Base-by-base conservation (phyloP, 1,140 invertebrate species). In the Apocrypta bakeri region DNA sequence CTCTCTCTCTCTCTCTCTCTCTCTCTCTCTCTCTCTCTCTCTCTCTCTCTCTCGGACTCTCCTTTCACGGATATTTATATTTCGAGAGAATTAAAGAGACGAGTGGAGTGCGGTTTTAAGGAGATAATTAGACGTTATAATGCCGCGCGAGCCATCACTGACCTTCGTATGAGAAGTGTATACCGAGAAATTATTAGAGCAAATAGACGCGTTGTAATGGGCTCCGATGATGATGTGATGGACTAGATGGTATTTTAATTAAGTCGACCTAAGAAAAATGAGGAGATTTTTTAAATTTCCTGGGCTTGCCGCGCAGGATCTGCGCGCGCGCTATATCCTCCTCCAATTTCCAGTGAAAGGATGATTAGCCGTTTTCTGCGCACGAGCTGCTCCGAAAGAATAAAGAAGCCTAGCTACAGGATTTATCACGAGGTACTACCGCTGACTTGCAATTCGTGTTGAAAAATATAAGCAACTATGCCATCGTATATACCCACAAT, bases 191-290 rank as follows among this genome's bases (percentile, higher is more conserved):
- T 56, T 56, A 56, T 56, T 56, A 56, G 48, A 56, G 48, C 48
- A 56, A 56, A 56, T 56, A 56, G 48, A 21, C 17, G 48, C 48
- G 17, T 21, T 56, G 48, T 56, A n/a, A n/a, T 56, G 48, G 42
- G 42, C 42, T 17, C 48, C 17, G 48, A 56, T 56, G 17, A 21
- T 21, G 17, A n/a, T 7, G 48, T n/a, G 21, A 48, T 48, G 48
- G 48, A 56, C 48, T 56, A 56, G 48, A 56, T 56, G 48, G 48
- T n/a, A 56, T 56, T 56, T 56, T 56, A 56, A 56, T 56, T n/a
- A 56, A n/a, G 48, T 21, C 48, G 21, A 21, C 0, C 48, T 17
- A 21, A 56, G 48, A 56, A 56, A 56, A 56, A n/a, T n/a, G 48
- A n/a, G 17, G 21, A 56, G 48, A n/a, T 56, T 56, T 56, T 56